These are phyloP conservation scores for Trissonchulus sp. DNA, from an alignment of 2,888 invertebrate species.

Conservation along the genomic window DNA sequence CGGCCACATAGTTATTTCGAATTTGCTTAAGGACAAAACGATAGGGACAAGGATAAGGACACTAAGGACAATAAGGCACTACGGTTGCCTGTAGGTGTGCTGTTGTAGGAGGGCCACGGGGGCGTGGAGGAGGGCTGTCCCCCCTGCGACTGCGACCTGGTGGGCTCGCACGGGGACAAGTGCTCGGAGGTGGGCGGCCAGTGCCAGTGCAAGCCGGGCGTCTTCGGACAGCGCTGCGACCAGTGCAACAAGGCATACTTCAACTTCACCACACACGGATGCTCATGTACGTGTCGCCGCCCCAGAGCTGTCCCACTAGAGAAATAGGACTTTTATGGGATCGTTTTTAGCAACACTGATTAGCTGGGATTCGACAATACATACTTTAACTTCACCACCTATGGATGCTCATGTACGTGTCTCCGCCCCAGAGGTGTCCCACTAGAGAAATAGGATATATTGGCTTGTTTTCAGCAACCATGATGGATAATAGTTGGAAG, in stretches of 20 bases:
- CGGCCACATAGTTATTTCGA: too few relatives aligned
- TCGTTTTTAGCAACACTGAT: neutral
- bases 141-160: constrained; percentile 61
- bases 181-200: constrained; percentile 53
- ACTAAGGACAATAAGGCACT: too few relatives aligned
- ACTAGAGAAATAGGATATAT: neutral
- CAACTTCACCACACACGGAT: constrained; percentile 49
- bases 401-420: constrained; percentile 47
- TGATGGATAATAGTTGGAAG: neutral
- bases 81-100: too few relatives aligned
- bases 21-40: too few relatives aligned
- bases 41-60: too few relatives aligned
- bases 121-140: constrained; percentile 72
- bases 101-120: constrained; percentile 62
- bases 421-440: neutral
- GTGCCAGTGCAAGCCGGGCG: constrained; percentile 55
- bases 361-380: constrained; percentile 37
- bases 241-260: constrained; percentile 50
- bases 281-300: constrained; percentile 40
- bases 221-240: constrained; percentile 54
- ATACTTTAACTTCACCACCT: constrained; percentile 49
- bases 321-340: neutral
- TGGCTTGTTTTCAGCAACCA: neutral
- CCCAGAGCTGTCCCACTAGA: neutral
- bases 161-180: constrained; percentile 47